Conservation (phyloP, 2,797 vertebrate species). For the Chanos chanos region DNA sequence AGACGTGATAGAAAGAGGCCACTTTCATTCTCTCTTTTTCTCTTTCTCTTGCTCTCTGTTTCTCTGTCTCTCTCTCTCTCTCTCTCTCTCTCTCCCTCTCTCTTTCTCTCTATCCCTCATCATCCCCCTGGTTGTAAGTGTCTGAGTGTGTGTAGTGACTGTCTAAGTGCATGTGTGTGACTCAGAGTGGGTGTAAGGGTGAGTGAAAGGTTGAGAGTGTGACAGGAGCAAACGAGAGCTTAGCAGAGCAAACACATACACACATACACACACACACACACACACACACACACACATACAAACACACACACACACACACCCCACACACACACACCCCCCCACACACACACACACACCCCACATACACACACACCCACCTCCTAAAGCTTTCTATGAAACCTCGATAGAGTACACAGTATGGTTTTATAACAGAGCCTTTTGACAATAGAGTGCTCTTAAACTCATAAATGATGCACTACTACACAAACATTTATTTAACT, state of each 20-base stretch:
- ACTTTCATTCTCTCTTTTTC: slow-evolving; percentile 40
- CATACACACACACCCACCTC: too few relatives aligned
- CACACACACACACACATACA: too few relatives aligned
- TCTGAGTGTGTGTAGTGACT: not conserved
- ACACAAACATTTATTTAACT: too few relatives aligned
- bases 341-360: too few relatives aligned
- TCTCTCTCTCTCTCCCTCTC: slow-evolving; percentile 57
- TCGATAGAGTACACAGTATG: too few relatives aligned
- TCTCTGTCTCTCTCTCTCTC: slow-evolving; percentile 58
- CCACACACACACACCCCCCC: too few relatives aligned
- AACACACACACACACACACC: not conserved
- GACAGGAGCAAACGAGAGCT: slow-evolving; percentile 8
- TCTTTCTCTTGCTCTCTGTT: slow-evolving; percentile 56
- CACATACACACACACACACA: not conserved
- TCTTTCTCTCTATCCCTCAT: slow-evolving; percentile 26
- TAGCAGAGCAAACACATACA: not conserved
- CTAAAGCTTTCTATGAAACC: too few relatives aligned
- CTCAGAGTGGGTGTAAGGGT: not conserved
- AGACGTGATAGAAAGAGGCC: not conserved
- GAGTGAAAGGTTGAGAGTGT: slow-evolving; percentile 15
- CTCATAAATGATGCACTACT: too few relatives aligned
- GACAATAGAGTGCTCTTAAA: too few relatives aligned
- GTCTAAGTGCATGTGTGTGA: slow-evolving; percentile 6
- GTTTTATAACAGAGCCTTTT: too few relatives aligned
- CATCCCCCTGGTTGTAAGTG: slow-evolving; percentile 16